Evolutionary conservation across 2,888 invertebrate species (phyloP).

Genomic region (Ophion obscuratus): DNA sequence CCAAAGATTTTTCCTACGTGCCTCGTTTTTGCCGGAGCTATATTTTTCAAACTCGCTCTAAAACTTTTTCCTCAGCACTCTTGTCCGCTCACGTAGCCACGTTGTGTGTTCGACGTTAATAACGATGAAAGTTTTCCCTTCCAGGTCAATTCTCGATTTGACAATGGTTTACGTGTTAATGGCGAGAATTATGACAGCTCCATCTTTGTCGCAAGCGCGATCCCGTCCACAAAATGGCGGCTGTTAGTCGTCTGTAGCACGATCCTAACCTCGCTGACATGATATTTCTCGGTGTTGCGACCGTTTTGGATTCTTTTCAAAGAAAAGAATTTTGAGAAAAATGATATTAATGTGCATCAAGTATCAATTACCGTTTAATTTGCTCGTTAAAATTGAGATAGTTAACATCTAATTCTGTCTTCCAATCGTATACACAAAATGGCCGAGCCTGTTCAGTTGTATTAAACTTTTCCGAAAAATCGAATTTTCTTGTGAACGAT

Average conservation of each 20-base stretch:
- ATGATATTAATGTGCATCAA: too few species aligned
- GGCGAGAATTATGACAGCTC: not conserved
- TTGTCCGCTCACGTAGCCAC: conserved; percentile 29
- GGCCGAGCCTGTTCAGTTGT: too few species aligned
- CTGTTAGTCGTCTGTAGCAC: not conserved
- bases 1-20: conserved; percentile 40
- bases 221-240: not conserved
- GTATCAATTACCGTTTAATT: too few species aligned
- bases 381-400: too few species aligned
- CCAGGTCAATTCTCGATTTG: conserved; percentile 10
- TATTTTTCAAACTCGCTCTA: conserved; percentile 36
- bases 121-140: conserved; percentile 18
- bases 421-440: too few species aligned
- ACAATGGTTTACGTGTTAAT: not conserved
- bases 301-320: too few species aligned
- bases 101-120: conserved; percentile 23
- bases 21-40: conserved; percentile 17
- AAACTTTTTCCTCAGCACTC: conserved; percentile 26
- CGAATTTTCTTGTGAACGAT: too few species aligned
- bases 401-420: too few species aligned
- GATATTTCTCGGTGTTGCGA: too few species aligned
- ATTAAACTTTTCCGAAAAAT: too few species aligned
- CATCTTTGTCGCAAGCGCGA: not conserved
- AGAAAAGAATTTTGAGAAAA: too few species aligned
- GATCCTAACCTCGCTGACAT: not conserved